Conservation (phyloP, 2,113 vertebrate species). For the Psilopsiagon aymara region DNA sequence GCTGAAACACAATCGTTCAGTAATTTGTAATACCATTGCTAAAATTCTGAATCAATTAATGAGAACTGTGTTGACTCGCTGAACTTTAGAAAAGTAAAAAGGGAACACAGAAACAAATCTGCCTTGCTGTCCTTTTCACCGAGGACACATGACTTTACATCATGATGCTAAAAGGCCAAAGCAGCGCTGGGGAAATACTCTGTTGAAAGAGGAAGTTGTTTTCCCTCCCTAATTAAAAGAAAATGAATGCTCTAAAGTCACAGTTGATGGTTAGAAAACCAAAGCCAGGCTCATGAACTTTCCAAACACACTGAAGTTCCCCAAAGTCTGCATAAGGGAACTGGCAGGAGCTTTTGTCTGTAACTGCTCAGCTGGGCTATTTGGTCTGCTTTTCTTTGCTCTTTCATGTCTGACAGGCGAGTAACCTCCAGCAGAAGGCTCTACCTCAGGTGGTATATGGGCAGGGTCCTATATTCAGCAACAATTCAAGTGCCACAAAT, state of each 20-base stretch:
- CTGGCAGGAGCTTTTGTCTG: not conserved
- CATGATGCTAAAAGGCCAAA: conserved; percentile 35
- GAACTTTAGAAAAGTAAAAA: conserved; percentile 25
- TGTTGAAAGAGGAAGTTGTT: conserved; percentile 1
- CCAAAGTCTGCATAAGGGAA: not conserved
- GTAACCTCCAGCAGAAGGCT: not conserved
- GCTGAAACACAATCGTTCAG: not conserved
- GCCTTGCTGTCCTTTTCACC: conserved; percentile 40
- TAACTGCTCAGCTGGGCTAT: not conserved
- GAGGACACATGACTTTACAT: not conserved
- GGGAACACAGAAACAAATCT: not conserved
- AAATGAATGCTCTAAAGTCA: conserved; percentile 34
- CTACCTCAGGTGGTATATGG: not conserved
- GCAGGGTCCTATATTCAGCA: not conserved
- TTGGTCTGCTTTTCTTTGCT: not conserved
- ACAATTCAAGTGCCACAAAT: not conserved
- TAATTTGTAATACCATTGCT: not conserved
- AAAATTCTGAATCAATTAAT: conserved; percentile 42
- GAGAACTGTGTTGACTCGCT: conserved; percentile 32
- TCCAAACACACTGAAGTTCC: not conserved
- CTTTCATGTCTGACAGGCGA: not conserved
- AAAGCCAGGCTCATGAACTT: conserved; percentile 41
- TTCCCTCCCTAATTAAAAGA: conserved; percentile 63
- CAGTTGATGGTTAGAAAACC: conserved; percentile 15
- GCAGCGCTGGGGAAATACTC: conserved; percentile 34